Percentiles rank a stretch among this genome's conserved stretches.
These are phyloP conservation scores for Sebastolobus altivelis DNA, from an alignment of 2,797 vertebrate species.

Conservation along the genomic window DNA sequence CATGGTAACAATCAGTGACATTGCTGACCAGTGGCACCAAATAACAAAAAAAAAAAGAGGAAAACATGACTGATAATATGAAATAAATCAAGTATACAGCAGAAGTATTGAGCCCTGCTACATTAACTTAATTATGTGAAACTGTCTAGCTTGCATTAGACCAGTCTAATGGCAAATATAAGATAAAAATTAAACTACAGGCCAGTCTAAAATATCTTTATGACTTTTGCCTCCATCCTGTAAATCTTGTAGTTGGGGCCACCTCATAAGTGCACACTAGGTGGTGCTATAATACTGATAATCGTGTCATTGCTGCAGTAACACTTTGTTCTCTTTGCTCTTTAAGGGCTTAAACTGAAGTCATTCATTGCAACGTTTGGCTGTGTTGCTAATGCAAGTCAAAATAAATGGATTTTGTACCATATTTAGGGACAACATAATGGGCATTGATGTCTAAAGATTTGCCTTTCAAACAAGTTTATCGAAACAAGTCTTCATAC, in stretches of 20 bases:
- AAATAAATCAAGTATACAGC: neutral
- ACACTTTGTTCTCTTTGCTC: neutral
- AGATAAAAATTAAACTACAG: neutral
- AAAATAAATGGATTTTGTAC: neutral
- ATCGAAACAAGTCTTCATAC: neutral
- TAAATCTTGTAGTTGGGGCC: neutral
- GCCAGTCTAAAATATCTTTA: neutral
- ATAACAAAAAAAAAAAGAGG: neutral
- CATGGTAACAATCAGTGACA: neutral
- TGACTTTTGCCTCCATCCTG: neutral
- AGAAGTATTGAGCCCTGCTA: neutral
- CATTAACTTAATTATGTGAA: neutral
- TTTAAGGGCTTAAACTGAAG: neutral
- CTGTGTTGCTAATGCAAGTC: neutral
- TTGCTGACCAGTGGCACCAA: neutral
- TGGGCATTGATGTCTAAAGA: neutral
- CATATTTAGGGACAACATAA: neutral
- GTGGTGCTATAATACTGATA: conserved; percentile 49
- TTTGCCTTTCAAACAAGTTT: neutral
- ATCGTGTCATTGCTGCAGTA: neutral
- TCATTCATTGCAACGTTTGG: neutral
- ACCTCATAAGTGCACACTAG: conserved; percentile 37
- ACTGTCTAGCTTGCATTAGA: neutral
- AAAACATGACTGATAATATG: neutral
- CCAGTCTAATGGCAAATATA: neutral